Base-by-base conservation (phyloP, 2,113 vertebrate genomes). In the Peromyscus leucopus region DNA sequence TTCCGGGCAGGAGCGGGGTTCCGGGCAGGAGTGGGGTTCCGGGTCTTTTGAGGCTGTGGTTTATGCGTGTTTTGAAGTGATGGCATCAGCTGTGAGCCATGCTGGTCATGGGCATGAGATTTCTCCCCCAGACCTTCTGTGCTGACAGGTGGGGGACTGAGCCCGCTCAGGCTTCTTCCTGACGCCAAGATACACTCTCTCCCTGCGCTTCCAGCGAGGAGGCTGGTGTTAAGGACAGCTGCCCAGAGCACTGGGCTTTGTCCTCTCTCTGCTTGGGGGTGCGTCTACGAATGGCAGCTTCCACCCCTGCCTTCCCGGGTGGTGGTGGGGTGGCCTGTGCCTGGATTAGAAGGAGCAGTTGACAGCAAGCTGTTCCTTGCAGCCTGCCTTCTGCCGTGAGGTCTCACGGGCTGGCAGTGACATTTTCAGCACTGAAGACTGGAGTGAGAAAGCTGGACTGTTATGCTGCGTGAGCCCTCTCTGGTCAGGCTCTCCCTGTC, bases 281-380 rank as follows among this genome's bases (percentile, higher is more conserved):
- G 19, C 42, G 51, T 57, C 61, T 26, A 10, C 17, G 5, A 91
- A 75, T 67, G 69, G 82, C 48, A 31, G n/a, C 72, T 55, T 57
- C 31, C 21, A 63, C 39, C 80, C 61, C 46, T n/a, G 21, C 31
- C 33, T 69, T 4, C 28, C 48, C 17, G 26, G 59, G 61, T 76
- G 79, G 61, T 55, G 65, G 83, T 19, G 3, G 17, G 36, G 6
- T 79, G 24, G 80, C 63, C 65, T 80, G 75, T 71, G 85, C 51
- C 63, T 93, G 63, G 46, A 80, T 82, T 51, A 93, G 79, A 85
- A n/a, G 85, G 51, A 61, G 67, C 11, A 13, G 75, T 4, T 90
- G 95, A 76, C 93, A 69, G 91, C 97, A 96, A 93, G 97, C 97
- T 96, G 96, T 91, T 89, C 17, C 8, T 33, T 69, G 82, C 93